phyloP scores from a whole-genome alignment of 1,140 invertebrate species.

The Brachionus rotundiformis region DNA sequence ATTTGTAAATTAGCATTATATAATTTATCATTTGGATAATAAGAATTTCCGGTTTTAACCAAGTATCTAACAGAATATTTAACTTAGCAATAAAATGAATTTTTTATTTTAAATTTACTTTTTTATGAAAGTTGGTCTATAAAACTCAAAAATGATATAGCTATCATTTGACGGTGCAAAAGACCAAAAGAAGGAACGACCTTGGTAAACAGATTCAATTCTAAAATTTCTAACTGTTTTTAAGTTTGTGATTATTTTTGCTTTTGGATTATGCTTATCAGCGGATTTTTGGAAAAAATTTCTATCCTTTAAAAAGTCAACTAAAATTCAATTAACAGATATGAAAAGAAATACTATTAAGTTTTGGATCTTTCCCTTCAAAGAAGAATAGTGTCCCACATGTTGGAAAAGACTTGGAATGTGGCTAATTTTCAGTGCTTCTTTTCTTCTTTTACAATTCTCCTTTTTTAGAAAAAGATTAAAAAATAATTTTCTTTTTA shows the following conservation, averaged over 20 bases:
- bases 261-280: constrained; percentile 73
- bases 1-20: constrained; percentile 85
- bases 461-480: too few species aligned
- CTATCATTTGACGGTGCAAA: constrained; percentile 80
- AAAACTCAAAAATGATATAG: constrained; percentile 78
- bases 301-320: too few species aligned
- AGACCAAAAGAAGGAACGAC: constrained; percentile 89
- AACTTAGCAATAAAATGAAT: background rate
- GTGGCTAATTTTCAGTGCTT: constrained; percentile 68
- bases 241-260: constrained; percentile 74
- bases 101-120: constrained; percentile 67
- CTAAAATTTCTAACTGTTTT: constrained; percentile 81
- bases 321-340: too few species aligned
- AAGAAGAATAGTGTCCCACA: constrained; percentile 87
- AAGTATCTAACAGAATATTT: constrained; percentile 70
- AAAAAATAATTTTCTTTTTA: too few species aligned
- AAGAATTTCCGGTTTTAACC: constrained; percentile 85
- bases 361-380: constrained; percentile 94
- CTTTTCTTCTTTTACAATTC: constrained; percentile 71
- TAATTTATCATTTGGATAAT: constrained; percentile 85
- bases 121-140: constrained; percentile 73
- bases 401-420: constrained; percentile 93
- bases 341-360: constrained; percentile 71
- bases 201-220: constrained; percentile 78
- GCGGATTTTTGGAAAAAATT: constrained; percentile 86